A percentile compares a stretch with the other conserved stretches of the same genome.
These are phyloP conservation scores for Ypsolopha scabrella DNA, from an alignment of 2,888 invertebrate species.

Conservation along the genomic window DNA sequence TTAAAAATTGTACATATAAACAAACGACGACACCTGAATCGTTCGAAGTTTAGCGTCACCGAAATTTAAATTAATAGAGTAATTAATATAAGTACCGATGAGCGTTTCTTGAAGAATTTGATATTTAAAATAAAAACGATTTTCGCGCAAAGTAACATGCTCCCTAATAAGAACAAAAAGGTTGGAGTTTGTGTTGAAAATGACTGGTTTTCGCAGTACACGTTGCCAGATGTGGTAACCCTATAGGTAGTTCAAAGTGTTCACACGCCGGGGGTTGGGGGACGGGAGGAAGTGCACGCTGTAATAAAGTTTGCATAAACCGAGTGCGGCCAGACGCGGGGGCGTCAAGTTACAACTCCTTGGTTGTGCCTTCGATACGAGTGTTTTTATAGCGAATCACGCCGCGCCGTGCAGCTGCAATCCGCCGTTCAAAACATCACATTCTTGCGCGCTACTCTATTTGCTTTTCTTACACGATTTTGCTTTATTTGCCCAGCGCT, in stretches of 20 bases:
- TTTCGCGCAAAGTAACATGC: no score
- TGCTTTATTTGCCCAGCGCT: constrained; percentile 11
- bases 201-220: no score
- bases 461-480: constrained; percentile 44
- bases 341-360: constrained; percentile 39
- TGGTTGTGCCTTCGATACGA: constrained; percentile 13
- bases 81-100: no score
- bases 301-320: constrained; percentile 67
- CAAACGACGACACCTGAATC: no score
- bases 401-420: constrained; percentile 43
- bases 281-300: constrained; percentile 35
- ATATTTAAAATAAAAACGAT: no score
- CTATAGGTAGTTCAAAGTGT: constrained; percentile 15
- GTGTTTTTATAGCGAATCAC: constrained; percentile 62
- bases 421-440: constrained; percentile 35
- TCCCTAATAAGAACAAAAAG: no score
- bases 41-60: no score
- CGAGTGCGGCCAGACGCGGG: constrained; percentile 33
- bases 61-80: no score
- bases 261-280: constrained; percentile 5
- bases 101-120: no score
- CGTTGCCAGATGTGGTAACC: constrained; percentile 35
- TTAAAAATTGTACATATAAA: no score
- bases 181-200: no score
- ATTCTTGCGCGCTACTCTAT: constrained; percentile 16